Evolutionary conservation across 53 echinoderm and acorn worm species (phyloP), one percentile per base, ranked within the genome.

Genomic region (Holothuria scabra): DNA sequence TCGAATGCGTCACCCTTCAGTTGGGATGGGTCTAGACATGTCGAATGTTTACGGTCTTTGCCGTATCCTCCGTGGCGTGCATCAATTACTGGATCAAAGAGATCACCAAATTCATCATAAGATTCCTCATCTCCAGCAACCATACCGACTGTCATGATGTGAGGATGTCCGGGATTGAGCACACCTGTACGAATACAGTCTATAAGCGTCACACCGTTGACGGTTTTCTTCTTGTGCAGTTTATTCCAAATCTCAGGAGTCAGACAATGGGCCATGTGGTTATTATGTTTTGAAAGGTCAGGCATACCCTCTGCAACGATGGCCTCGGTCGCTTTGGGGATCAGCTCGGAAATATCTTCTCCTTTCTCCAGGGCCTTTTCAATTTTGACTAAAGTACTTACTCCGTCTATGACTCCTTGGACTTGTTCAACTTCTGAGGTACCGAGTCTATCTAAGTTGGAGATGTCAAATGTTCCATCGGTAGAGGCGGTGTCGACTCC

Each of bases 101-200:
- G 58, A 24, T 85, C 89, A 67, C 84, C 87, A 84, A 96, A 97
- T 6, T 78, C 87, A n/a, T 94, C 92, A 65, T 97, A 94, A 49
- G 86, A 80, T 55, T 97, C 97, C 71, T 94, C 94, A 81, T 94
- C 94, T 29, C 97, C 94, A 20, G 97, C 97, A 11, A 97, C 94
- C 86, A 87, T 88, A 26, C 94, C 97, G 20, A 97, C 97, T 6
- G 94, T 97, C 97, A 97, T 97, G 87, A 97, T 97, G 88, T 91
- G 91, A 52, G 97, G 97, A 67, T 97, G 97, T 26, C 97, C 97
- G 59, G 94, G 97, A 67, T 97, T 97, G 56, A 89, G 35, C 3
- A 97, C 87, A 21, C 97, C 97, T 6, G 97, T 97, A 13, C 84
- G 59, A 61, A 94, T 97, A 79, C 88, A 89, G 62, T 83, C 92